These are phyloP conservation scores for Haliaeetus leucogaster DNA, from an alignment of 2,113 vertebrate species.

Conservation along the genomic window DNA sequence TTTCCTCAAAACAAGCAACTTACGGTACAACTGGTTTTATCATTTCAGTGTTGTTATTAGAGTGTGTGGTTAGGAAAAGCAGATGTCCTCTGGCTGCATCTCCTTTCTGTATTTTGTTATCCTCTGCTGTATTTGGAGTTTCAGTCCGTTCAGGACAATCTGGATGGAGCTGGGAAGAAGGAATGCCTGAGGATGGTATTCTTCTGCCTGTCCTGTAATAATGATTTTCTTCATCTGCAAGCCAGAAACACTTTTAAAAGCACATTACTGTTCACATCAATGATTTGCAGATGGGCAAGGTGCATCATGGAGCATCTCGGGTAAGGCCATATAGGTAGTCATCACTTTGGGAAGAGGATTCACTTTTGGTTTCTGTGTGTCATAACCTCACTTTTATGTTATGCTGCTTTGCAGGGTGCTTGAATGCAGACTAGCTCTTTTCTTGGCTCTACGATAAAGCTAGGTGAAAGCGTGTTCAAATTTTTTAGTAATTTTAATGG, in stretches of 20 bases:
- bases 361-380: not conserved
- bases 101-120: not conserved
- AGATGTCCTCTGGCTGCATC: not conserved
- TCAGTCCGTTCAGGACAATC: not conserved
- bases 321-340: not conserved
- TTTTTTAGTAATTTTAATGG: not conserved
- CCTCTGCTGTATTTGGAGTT: not conserved
- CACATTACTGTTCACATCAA: not conserved
- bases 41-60: not conserved
- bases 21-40: not conserved
- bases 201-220: not conserved
- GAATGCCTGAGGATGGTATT: not conserved
- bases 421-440: not conserved
- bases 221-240: not conserved
- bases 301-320: not conserved
- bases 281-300: not conserved
- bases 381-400: not conserved
- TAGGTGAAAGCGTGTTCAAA: rapidly evolving
- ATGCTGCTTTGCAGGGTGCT: not conserved
- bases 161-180: not conserved
- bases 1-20: not conserved
- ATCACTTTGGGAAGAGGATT: not conserved
- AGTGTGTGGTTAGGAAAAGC: not conserved
- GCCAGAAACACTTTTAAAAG: not conserved
- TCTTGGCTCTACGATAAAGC: not conserved